phyloP scores from a whole-genome alignment of 2,797 vertebrate genomes.

The Rhincodon typus region DNA sequence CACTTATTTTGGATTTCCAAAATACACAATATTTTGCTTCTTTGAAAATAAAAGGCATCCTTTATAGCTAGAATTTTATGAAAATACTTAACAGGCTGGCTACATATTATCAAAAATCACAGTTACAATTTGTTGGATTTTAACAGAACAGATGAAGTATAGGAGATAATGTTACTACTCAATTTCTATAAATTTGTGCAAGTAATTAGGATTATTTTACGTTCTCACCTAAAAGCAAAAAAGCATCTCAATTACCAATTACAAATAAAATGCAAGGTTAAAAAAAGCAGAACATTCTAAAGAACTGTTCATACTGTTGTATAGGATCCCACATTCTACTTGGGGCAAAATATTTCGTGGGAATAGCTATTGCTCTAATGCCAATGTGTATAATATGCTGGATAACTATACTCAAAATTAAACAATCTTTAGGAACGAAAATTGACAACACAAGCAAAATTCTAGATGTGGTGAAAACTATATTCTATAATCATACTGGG shows the following conservation, averaged over 20 bases:
- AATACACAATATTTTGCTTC: too few relatives aligned
- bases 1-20: too few relatives aligned
- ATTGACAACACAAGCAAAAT: neutral
- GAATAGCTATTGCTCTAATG: neutral
- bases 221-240: neutral
- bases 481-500: neutral
- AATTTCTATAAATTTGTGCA: neutral
- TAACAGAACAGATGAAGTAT: neutral
- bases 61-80: neutral
- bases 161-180: neutral
- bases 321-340: neutral
- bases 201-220: neutral
- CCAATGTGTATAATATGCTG: neutral
- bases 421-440: neutral
- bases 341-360: neutral
- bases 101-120: neutral
- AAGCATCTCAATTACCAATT: neutral
- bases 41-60: too few relatives aligned
- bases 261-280: neutral
- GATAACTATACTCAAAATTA: neutral
- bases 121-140: neutral
- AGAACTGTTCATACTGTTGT: neutral
- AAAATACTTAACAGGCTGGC: neutral
- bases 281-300: neutral
- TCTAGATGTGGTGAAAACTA: neutral